phyloP scores from a whole-genome alignment of 2,888 invertebrate genomes.

The Erebia epiphron region DNA sequence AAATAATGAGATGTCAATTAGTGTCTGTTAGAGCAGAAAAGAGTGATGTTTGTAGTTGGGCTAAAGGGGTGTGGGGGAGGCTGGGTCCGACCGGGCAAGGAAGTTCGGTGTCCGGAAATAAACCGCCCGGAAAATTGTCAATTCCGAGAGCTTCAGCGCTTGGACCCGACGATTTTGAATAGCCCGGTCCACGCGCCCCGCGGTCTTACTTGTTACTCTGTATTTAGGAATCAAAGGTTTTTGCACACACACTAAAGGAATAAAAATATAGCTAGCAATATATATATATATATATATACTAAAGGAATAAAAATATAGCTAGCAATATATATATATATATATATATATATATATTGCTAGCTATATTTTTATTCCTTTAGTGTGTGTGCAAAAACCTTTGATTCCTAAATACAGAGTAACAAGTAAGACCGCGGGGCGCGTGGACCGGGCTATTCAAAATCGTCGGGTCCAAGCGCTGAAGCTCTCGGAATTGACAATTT shows the following conservation, averaged over 20 bases:
- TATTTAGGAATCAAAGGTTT: conserved; percentile 41
- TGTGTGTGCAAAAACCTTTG: conserved; percentile 34
- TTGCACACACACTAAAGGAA: conserved; percentile 25
- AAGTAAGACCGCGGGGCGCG: conserved; percentile 46
- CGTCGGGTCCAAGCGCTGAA: conserved; percentile 68
- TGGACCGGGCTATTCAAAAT: conserved; percentile 56
- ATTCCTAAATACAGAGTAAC: conserved; percentile 42
- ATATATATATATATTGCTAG: no score
- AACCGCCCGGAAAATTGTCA: conserved; percentile 88
- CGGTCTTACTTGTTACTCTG: conserved; percentile 44
- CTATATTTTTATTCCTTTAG: not conserved
- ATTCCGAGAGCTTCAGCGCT: conserved; percentile 79
- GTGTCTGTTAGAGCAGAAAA: conserved; percentile 30
- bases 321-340: no score
- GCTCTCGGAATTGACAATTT: conserved; percentile 86
- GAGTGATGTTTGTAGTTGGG: conserved; percentile 39
- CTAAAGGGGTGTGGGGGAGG: conserved; percentile 62
- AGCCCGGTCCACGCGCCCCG: conserved; percentile 43
- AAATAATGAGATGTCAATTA: conserved; percentile 33
- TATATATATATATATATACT: no score
- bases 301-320: not conserved
- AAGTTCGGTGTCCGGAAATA: conserved; percentile 84
- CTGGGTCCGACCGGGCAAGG: conserved; percentile 67
- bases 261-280: no score
- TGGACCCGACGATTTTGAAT: conserved; percentile 70